Evolutionary conservation across 2,113 vertebrate genomes (phyloP).

Genomic region (Eurypyga helias): DNA sequence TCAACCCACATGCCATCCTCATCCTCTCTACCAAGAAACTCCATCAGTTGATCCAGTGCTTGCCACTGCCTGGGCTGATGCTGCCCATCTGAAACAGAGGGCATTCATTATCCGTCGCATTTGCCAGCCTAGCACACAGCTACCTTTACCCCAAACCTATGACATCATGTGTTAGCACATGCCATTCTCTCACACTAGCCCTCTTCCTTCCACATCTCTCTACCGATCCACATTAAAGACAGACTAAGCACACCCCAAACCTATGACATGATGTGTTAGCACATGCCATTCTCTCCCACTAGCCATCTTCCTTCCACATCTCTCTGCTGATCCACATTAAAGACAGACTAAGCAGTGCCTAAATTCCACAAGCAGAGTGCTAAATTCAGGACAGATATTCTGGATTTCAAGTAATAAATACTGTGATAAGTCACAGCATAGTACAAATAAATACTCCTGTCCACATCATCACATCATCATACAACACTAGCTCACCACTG

Average conservation of each 20-base stretch:
- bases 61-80: not conserved
- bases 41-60: not conserved
- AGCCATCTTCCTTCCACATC: not conserved
- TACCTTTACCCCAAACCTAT: not conserved
- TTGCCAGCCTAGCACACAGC: not conserved
- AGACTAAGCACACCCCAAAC: too few relatives aligned
- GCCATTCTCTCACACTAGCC: not conserved
- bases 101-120: rapidly evolving
- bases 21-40: not conserved
- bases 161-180: not conserved
- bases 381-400: not conserved
- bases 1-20: not conserved
- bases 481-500: not conserved
- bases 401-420: not conserved
- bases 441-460: not conserved
- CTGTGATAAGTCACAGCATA: not conserved
- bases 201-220: not conserved
- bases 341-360: not conserved
- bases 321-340: not conserved
- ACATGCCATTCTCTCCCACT: not conserved
- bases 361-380: not conserved
- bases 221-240: not conserved
- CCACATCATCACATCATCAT: not conserved
- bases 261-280: not conserved
- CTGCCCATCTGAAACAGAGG: not conserved